These are phyloP conservation scores for Aleiodes testaceus DNA, from an alignment of 2,888 invertebrate genomes.

Conservation along the genomic window DNA sequence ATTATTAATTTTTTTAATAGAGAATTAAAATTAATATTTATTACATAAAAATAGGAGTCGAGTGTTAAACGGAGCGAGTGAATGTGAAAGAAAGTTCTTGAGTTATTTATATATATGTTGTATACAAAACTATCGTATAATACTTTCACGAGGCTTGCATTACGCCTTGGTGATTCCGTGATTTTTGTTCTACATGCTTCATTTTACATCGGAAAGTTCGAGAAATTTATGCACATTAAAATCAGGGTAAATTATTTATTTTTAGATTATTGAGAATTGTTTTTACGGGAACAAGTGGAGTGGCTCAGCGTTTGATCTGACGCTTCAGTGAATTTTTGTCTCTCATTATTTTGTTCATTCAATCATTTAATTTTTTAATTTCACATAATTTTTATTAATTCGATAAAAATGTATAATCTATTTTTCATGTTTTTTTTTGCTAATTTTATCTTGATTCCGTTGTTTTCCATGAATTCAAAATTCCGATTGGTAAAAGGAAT, in stretches of 20 bases:
- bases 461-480: too few species aligned
- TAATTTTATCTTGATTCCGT: background rate
- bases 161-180: conserved; percentile 19
- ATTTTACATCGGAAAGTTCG: conserved; percentile 23
- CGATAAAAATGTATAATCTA: too few species aligned
- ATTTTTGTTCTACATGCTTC: conserved; percentile 26
- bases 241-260: conserved; percentile 3
- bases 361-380: background rate
- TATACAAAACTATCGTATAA: conserved; percentile 22
- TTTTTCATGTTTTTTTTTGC: background rate
- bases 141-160: conserved; percentile 18
- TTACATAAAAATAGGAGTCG: conserved; percentile 14
- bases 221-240: conserved; percentile 1
- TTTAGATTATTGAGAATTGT: background rate
- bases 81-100: conserved; percentile 24
- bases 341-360: background rate
- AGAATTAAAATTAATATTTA: background rate
- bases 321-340: background rate
- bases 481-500: too few species aligned
- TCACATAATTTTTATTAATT: too few species aligned
- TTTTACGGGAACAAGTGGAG: conserved; percentile 27
- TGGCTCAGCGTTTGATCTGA: conserved; percentile 48
- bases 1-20: too few species aligned
- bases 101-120: conserved; percentile 2
- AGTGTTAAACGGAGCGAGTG: conserved; percentile 22